phyloP scores from a whole-genome alignment of 2,888 invertebrate species.

The Lydus trimaculatus region DNA sequence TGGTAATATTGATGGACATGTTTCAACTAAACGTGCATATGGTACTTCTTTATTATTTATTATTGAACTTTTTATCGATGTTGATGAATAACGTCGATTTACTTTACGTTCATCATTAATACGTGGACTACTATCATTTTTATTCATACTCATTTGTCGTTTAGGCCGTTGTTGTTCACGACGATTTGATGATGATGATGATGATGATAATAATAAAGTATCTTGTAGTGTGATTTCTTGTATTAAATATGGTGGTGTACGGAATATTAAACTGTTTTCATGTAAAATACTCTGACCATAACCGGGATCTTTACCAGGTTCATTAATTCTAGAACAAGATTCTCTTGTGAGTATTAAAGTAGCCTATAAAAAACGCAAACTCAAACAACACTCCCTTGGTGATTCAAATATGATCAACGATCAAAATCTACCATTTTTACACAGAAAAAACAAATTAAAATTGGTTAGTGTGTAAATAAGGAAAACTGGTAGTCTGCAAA shows the following conservation, averaged over 20 bases:
- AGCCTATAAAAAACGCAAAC: too few relatives aligned
- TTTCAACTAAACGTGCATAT: slow-evolving; percentile 79
- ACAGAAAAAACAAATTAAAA: too few relatives aligned
- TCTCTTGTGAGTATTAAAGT: too few relatives aligned
- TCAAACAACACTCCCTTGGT: too few relatives aligned
- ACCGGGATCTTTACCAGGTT: slow-evolving; percentile 82
- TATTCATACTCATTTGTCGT: slow-evolving; percentile 22
- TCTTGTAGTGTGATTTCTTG: slow-evolving; percentile 80
- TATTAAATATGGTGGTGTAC: slow-evolving; percentile 86
- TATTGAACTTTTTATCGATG: slow-evolving; percentile 60
- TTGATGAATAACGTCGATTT: slow-evolving; percentile 70
- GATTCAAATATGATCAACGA: too few relatives aligned
- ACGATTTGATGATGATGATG: too few relatives aligned
- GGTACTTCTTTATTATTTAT: slow-evolving; percentile 76
- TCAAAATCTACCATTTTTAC: too few relatives aligned
- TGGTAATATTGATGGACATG: slow-evolving; percentile 63
- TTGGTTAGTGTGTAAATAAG: too few relatives aligned
- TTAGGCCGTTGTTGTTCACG: background rate
- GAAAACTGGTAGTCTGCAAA: too few relatives aligned
- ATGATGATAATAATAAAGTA: slow-evolving; percentile 52
- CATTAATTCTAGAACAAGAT: slow-evolving; percentile 68
- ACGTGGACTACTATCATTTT: slow-evolving; percentile 47
- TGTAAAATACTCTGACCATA: slow-evolving; percentile 95
- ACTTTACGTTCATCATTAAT: slow-evolving; percentile 44
- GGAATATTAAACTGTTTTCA: slow-evolving; percentile 85